Evolutionary conservation across 2,888 invertebrate species (phyloP).

Genomic region (Idaea straminata): DNA sequence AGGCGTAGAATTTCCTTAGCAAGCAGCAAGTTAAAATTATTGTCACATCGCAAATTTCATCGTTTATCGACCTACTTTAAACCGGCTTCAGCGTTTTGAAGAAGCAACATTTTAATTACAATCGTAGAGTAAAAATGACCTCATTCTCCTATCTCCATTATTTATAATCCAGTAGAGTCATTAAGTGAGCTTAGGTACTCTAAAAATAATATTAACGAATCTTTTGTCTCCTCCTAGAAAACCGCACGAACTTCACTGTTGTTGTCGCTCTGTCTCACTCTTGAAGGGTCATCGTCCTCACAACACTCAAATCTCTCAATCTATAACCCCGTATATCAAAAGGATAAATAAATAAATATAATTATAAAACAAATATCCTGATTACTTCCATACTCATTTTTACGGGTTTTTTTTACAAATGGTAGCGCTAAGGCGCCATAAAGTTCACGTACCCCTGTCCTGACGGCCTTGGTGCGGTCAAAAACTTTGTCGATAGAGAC

Average conservation of each 20-base stretch:
- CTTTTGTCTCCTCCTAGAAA: slow-evolving; percentile 27
- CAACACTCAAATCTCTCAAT: slow-evolving; percentile 66
- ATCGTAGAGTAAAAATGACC: background rate
- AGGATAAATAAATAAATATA: slow-evolving; percentile 53
- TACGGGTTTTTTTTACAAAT: slow-evolving; percentile 19
- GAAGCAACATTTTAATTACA: background rate
- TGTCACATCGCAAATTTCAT: background rate
- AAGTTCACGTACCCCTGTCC: slow-evolving; percentile 63
- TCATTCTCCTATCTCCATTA: background rate
- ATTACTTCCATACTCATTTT: slow-evolving; percentile 10
- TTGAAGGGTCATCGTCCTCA: slow-evolving; percentile 70
- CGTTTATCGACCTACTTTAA: background rate
- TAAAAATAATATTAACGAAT: slow-evolving; percentile 22
- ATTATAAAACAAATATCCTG: slow-evolving; percentile 25
- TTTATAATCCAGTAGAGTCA: background rate
- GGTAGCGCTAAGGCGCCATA: slow-evolving; percentile 40
- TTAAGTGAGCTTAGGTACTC: slow-evolving; percentile 11
- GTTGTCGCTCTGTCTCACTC: slow-evolving; percentile 77
- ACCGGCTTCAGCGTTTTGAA: background rate
- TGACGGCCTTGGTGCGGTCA: slow-evolving; percentile 73
- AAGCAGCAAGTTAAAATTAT: background rate
- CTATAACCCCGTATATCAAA: slow-evolving; percentile 69
- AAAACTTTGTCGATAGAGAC: slow-evolving; percentile 59
- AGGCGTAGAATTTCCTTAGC: background rate
- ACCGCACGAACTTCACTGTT: slow-evolving; percentile 74